Evolutionary conservation across 23 tunicate genomes (phyloP).

Genomic region (Halocynthia roretzi): DNA sequence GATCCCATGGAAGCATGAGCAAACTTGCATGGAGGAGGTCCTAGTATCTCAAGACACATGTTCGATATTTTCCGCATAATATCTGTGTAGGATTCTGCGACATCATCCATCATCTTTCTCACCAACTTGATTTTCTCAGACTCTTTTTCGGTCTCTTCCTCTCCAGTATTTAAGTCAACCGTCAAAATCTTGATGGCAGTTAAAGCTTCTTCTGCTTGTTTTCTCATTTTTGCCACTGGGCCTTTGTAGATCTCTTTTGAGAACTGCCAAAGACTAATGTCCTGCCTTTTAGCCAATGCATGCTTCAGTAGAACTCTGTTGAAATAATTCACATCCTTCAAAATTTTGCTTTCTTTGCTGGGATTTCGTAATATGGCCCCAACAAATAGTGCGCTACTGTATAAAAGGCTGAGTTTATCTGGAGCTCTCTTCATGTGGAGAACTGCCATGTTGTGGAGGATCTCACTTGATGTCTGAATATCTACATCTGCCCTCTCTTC

Average conservation of each 20-base stretch:
- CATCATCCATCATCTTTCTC: neutral
- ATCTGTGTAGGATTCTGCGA: constrained; percentile 23
- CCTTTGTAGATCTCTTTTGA: too few species aligned
- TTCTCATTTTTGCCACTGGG: neutral
- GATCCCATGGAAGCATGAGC: constrained; percentile 48
- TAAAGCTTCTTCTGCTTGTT: neutral
- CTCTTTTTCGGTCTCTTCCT: neutral
- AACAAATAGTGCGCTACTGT: neutral
- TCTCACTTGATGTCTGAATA: neutral
- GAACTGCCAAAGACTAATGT: too few species aligned
- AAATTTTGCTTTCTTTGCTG: neutral
- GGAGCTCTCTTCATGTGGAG: neutral
- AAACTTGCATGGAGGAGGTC: constrained; percentile 45
- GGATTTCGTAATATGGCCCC: neutral
- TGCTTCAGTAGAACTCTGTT: too few species aligned
- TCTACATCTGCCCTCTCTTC: neutral
- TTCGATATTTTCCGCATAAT: constrained; percentile 29
- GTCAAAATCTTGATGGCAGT: neutral
- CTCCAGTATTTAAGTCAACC: too few species aligned
- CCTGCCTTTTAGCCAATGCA: too few species aligned
- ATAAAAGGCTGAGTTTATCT: constrained; percentile 11
- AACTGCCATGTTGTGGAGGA: neutral
- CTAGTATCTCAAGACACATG: constrained; percentile 34
- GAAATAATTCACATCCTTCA: neutral
- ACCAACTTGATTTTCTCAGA: neutral